Evolutionary conservation across 2,888 invertebrate genomes (phyloP).

Genomic region (Stegana nigrithorax): DNA sequence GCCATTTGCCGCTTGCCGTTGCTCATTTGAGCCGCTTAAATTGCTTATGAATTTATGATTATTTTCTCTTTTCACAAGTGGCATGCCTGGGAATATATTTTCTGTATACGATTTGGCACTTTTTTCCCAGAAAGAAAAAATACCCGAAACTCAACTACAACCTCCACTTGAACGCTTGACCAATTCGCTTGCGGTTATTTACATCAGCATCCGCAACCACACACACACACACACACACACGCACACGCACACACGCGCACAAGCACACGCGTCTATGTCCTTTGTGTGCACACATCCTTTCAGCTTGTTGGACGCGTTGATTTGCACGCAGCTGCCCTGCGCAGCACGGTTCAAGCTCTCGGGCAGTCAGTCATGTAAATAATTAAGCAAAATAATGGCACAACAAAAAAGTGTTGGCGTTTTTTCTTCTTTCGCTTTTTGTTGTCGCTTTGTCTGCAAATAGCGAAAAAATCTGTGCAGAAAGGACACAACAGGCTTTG

Average conservation of each 20-base stretch:
- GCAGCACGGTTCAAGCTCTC: slow-evolving; percentile 23
- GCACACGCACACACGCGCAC: no score
- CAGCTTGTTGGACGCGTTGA: slow-evolving; percentile 16
- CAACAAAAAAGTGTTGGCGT: slow-evolving; percentile 38
- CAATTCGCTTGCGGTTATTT: slow-evolving; percentile 53
- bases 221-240: no score
- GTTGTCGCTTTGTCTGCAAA: no score
- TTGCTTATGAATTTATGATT: slow-evolving; percentile 1
- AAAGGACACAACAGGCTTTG: slow-evolving; percentile 52
- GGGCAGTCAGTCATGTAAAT: slow-evolving; percentile 56
- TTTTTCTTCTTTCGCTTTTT: slow-evolving; percentile 23
- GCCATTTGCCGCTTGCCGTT: neutral
- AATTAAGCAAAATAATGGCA: slow-evolving; percentile 58
- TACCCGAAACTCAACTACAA: no score
- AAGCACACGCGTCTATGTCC: neutral
- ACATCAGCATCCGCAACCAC: slow-evolving; percentile 35
- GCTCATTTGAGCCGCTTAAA: neutral
- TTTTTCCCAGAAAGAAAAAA: no score
- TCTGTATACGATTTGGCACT: neutral
- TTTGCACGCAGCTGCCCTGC: slow-evolving; percentile 33
- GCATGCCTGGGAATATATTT: neutral
- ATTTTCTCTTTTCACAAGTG: neutral
- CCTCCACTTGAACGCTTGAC: slow-evolving; percentile 44
- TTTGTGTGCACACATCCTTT: no score
- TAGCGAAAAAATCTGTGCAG: no score